phyloP scores from a whole-genome alignment of 2,113 vertebrate genomes.

The Pseudorasbora parva region DNA sequence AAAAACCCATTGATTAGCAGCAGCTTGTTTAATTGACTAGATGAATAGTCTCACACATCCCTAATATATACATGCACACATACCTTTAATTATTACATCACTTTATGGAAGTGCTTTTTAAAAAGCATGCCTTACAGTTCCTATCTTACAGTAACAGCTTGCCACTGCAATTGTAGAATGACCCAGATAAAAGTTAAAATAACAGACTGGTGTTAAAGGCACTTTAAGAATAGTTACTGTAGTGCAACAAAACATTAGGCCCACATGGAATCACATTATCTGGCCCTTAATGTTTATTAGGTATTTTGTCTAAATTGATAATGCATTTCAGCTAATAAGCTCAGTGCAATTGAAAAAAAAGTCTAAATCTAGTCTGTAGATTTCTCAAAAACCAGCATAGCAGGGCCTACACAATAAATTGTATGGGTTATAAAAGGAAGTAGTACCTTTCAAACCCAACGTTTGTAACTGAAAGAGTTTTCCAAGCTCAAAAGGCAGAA shows the following conservation, averaged over 20 bases:
- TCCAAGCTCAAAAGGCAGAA: conserved; percentile 99
- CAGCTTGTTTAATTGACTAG: no score
- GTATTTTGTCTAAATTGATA: background rate
- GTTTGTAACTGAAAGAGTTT: conserved; percentile 99
- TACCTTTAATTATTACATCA: no score
- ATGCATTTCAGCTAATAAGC: background rate
- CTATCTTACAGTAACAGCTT: background rate
- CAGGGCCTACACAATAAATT: background rate
- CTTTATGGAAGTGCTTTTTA: background rate
- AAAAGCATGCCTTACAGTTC: background rate
- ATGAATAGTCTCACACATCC: no score
- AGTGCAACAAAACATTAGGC: background rate
- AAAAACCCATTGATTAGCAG: no score
- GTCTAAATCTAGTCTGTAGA: background rate
- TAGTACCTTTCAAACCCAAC: conserved; percentile 97
- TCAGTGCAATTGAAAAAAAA: no score
- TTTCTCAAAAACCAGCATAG: background rate
- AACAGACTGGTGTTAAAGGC: background rate
- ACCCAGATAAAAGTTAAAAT: background rate
- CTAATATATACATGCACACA: no score
- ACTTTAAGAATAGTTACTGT: background rate
- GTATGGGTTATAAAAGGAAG: conserved; percentile 13
- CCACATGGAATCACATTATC: background rate
- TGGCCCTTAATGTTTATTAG: background rate
- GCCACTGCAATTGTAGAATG: background rate